phyloP scores from a whole-genome alignment of 23 tunicate genomes.

The Halocynthia aurantium region DNA sequence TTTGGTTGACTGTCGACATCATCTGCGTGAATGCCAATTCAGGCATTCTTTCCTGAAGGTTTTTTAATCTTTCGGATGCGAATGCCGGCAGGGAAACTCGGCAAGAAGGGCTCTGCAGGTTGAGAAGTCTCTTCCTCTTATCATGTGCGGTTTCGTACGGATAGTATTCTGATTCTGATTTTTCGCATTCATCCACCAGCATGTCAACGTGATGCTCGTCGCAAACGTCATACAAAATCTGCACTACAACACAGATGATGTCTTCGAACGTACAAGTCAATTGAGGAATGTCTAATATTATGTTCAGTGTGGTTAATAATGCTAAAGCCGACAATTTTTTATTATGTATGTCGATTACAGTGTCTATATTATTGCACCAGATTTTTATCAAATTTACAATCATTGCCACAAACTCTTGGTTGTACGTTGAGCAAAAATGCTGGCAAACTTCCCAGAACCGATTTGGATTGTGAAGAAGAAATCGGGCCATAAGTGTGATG shows the following conservation, averaged over 20 bases:
- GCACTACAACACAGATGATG: slow-evolving; percentile 12
- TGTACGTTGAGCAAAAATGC: background rate
- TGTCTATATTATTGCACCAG: slow-evolving; percentile 18
- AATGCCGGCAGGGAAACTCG: background rate
- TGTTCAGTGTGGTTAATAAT: background rate
- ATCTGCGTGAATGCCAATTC: background rate
- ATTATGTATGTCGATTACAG: slow-evolving; percentile 8
- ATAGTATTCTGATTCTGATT: background rate
- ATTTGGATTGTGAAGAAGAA: background rate
- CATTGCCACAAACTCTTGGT: slow-evolving; percentile 2
- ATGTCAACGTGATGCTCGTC: slow-evolving; percentile 39
- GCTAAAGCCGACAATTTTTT: slow-evolving; percentile 15
- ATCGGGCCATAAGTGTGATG: slow-evolving; percentile 3
- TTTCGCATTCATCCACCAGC: slow-evolving; percentile 8
- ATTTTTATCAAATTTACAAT: background rate
- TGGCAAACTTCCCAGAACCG: slow-evolving; percentile 1
- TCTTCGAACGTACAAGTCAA: background rate
- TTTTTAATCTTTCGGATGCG: slow-evolving; percentile 7
- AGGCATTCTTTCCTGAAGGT: background rate
- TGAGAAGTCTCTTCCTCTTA: slow-evolving; percentile 6
- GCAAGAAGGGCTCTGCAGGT: background rate
- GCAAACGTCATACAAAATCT: slow-evolving; percentile 64
- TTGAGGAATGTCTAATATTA: background rate
- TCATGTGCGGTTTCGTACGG: slow-evolving; percentile 6
- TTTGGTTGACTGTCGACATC: background rate